phyloP scores from a whole-genome alignment of 2,797 vertebrate species.

The Clarias platycephalus region DNA sequence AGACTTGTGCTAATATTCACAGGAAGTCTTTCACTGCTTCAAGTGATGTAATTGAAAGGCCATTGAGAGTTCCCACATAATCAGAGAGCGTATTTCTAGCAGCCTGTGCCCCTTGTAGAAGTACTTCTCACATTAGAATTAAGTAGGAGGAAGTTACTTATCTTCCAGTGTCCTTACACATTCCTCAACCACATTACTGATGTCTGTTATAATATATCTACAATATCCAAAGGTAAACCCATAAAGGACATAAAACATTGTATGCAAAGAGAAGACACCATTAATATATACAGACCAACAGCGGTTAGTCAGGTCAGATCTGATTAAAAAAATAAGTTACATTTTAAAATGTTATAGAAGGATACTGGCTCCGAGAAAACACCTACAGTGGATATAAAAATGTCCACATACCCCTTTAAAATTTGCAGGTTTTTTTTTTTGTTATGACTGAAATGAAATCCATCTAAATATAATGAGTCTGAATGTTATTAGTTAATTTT shows the following conservation, averaged over 20 bases:
- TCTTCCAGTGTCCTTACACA: neutral
- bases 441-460: neutral
- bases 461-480: neutral
- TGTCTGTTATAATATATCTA: neutral
- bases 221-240: neutral
- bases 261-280: neutral
- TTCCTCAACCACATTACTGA: neutral
- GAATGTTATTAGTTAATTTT: neutral
- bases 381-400: neutral
- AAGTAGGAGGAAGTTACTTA: neutral
- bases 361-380: neutral
- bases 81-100: neutral
- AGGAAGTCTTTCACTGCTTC: neutral
- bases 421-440: neutral
- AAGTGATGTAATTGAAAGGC: conserved; percentile 7
- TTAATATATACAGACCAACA: neutral
- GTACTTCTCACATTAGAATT: neutral
- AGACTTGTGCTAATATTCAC: neutral
- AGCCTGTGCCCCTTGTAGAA: neutral
- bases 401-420: neutral
- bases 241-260: neutral
- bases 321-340: neutral
- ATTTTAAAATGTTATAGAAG: neutral
- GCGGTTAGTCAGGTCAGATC: neutral
- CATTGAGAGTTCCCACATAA: neutral